These are phyloP conservation scores for Semnopithecus entellus DNA, from an alignment of 2,113 vertebrate genomes.

Conservation along the genomic window DNA sequence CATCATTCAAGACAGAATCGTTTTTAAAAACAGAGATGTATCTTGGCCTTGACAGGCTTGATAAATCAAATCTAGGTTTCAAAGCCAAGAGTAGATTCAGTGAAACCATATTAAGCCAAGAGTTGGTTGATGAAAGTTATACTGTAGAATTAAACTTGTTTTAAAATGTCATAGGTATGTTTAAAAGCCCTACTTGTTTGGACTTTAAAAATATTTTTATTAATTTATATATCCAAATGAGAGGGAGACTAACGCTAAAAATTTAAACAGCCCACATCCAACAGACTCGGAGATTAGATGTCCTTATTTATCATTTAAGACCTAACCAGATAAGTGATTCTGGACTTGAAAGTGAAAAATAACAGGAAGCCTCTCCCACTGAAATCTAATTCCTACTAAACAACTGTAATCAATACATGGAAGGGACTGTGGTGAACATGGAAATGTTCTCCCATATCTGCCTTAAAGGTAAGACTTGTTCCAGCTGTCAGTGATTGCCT, in stretches of 20 bases:
- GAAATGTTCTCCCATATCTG: neutral
- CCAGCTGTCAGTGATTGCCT: neutral
- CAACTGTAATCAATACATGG: neutral
- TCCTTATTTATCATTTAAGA: neutral
- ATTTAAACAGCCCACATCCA: neutral
- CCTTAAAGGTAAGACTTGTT: neutral
- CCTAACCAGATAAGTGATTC: neutral
- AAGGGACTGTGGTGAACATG: neutral
- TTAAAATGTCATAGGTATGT: neutral
- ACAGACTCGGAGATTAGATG: neutral
- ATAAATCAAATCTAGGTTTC: conserved; percentile 36
- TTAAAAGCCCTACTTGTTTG: neutral
- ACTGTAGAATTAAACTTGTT: neutral
- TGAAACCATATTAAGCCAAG: neutral
- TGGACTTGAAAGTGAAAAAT: conserved; percentile 40
- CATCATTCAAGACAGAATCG: neutral
- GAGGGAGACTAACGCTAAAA: neutral
- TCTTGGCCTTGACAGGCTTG: conserved; percentile 20
- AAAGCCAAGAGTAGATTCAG: neutral
- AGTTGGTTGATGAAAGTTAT: neutral
- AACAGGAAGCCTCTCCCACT: neutral
- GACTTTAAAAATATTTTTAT: conserved; percentile 18
- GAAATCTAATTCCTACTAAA: neutral
- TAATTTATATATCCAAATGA: neutral
- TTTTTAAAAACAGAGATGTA: neutral